Base-by-base conservation (phyloP, 2,797 vertebrate species). In the Clangula hyemalis region DNA sequence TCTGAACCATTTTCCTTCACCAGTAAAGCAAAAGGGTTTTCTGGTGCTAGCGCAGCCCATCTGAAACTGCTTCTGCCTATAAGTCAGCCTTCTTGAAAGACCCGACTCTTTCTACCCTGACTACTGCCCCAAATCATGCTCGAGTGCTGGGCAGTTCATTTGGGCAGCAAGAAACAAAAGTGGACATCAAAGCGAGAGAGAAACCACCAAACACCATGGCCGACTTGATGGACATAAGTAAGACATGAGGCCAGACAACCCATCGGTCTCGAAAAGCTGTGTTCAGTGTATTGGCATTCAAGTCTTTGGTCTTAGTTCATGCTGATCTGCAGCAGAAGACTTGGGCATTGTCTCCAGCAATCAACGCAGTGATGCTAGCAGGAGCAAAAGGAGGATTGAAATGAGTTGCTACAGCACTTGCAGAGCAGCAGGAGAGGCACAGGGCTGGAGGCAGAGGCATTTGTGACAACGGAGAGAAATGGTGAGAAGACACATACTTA, bases 201-300 rank as follows among this genome's bases (percentile, higher is more conserved):
- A n/a, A 34, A 65, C 22, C 53, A 64, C 22, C 41, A 56, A 60
- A 75, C 56, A 62, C 15, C 41, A 27, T 25, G 17, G 41, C 1
- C 32, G 39, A 24, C 32, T 49, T 65, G 24, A 79, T 28, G 7
- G 14, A 18, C 7, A 10, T 24, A 56, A 36, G 13, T n/a, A 82
- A 73, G 38, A 62, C 27, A 32, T 0, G 1, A 62, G 17, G 13
- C 21, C 28, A 79, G 75, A 24, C 4, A 82, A 65, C 0, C 0
- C 9, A n/a, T 3, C 17, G 12, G n/a, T 68, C 68, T 71, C 64
- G 24, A 39, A 45, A 82, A 72, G 38, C 21, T 39, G 8, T 34
- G 11, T 25, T 81, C 36, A 13, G 25, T 43, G 24, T 15, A 15
- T 25, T 49, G 22, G 47, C 7, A 11, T 57, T 61, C 41, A 53